Evolutionary conservation across 2,113 vertebrate species (phyloP).

Genomic region (Hassar affinis): DNA sequence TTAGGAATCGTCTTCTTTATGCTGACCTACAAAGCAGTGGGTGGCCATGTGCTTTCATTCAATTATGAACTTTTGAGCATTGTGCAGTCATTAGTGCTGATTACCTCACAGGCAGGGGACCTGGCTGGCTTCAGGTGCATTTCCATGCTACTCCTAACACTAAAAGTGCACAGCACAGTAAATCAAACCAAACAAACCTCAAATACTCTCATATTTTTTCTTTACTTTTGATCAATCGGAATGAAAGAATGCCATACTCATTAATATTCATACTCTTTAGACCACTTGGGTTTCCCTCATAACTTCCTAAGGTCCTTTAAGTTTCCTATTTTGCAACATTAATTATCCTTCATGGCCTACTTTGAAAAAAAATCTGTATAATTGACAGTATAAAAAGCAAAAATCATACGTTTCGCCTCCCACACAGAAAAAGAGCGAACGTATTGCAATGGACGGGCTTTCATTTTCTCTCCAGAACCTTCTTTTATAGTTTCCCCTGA

Average conservation of each 20-base stretch:
- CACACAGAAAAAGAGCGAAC: conserved; percentile 53
- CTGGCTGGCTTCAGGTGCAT: conserved; percentile 70
- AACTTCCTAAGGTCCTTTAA: conserved; percentile 32
- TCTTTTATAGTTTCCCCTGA: conserved; percentile 53
- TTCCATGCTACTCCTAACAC: background rate
- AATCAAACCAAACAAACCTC: background rate
- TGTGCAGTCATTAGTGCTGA: conserved; percentile 73
- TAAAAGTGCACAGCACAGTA: background rate
- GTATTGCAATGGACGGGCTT: conserved; percentile 50
- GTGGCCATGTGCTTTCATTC: conserved; percentile 69
- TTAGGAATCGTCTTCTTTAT: conserved; percentile 46
- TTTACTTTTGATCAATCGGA: conserved; percentile 25
- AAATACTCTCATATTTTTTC: background rate
- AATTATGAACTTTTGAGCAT: conserved; percentile 70
- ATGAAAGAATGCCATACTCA: conserved; percentile 6
- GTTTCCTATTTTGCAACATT: conserved; percentile 44
- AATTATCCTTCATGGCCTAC: conserved; percentile 46
- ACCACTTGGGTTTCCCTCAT: conserved; percentile 28
- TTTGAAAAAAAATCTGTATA: conserved; percentile 48
- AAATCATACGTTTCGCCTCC: conserved; percentile 40
- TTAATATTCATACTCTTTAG: conserved; percentile 17
- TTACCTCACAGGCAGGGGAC: conserved; percentile 69
- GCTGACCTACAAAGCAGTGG: conserved; percentile 48
- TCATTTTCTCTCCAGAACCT: conserved; percentile 49
- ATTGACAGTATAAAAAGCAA: conserved; percentile 43